These are phyloP conservation scores for Ichneumon xanthorius DNA, from an alignment of 2,888 invertebrate genomes.

Conservation along the genomic window DNA sequence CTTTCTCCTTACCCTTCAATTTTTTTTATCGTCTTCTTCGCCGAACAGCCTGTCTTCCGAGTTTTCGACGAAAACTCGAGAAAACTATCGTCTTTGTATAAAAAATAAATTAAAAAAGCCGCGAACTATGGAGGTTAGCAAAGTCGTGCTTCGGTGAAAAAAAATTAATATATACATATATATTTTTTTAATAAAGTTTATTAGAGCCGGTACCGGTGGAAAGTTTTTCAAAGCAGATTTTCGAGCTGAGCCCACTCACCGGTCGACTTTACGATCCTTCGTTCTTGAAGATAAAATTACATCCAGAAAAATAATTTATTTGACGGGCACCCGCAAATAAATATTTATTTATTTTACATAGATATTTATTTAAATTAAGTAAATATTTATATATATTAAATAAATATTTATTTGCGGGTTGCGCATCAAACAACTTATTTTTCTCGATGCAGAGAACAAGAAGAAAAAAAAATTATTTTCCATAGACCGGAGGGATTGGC, in stretches of 20 bases:
- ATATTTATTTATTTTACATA: too few relatives aligned
- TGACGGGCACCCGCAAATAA: too few relatives aligned
- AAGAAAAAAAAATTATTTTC: background rate
- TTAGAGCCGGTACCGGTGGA: constrained; percentile 5
- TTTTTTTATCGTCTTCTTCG: background rate
- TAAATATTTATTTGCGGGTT: too few relatives aligned
- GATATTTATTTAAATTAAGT: too few relatives aligned
- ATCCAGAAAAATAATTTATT: background rate
- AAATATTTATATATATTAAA: too few relatives aligned
- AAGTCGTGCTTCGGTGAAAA: background rate
- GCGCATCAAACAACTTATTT: too few relatives aligned
- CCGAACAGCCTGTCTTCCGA: background rate
- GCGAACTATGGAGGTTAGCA: background rate
- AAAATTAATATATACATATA: background rate
- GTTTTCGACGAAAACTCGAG: background rate
- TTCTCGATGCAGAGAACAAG: too few relatives aligned
- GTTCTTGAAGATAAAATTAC: background rate
- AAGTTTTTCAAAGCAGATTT: constrained; percentile 41
- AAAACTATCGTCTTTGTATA: background rate
- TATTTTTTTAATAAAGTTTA: constrained; percentile 27
- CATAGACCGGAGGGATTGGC: background rate
- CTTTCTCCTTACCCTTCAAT: constrained; percentile 10
- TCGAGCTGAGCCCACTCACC: background rate
- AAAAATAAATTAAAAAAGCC: background rate
- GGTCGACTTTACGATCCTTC: background rate